Base-by-base conservation (phyloP, 2,797 vertebrate species). In the Sciaenops ocellatus region DNA sequence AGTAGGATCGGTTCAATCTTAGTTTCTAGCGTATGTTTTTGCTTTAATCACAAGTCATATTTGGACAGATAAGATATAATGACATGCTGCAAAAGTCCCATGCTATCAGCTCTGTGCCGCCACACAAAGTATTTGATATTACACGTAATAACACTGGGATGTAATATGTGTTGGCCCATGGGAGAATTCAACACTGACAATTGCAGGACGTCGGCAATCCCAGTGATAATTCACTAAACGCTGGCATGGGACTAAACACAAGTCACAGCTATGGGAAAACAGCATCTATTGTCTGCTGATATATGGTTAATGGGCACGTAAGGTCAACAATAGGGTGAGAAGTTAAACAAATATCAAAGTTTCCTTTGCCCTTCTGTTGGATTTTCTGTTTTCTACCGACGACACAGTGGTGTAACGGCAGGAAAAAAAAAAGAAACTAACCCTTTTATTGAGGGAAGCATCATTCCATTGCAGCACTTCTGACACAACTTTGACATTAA, bases 171-270 rank as follows among this genome's bases (percentile, higher is more conserved):
- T 10, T 20, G 57, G 44, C 38, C 30, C 34, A 68, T 61, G 62
- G 22, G 50, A 82, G 28, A 79, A 28, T 64, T 80, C 10, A 51
- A 26, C 28, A 17, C 11, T 13, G 66, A 85, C 83, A 87, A 84
- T 82, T 69, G 71, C 78, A 84, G 89, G 76, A 88, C 54, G 64
- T 56, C 12, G 52, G 20, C 34, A 76, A 71, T 62, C 50, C 69
- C 42, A 18, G 51, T 54, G 38, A 80, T 80, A 70, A 74, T 69
- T 79, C 30, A 34, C 66, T 30, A 24, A 68, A 75, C 17, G 30
- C 16, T 55, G 26, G 42, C 30, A 73, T 69, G 44, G 44, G 42
- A 16, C 64, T 8, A 46, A 77, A 66, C 65, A 69, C 34, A 73
- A 54, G 67, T 78, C 61, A 66, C 38, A 47, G 76, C 24, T 28